These are phyloP conservation scores for Numenius arquata DNA, from an alignment of 2,113 vertebrate species.

Conservation along the genomic window DNA sequence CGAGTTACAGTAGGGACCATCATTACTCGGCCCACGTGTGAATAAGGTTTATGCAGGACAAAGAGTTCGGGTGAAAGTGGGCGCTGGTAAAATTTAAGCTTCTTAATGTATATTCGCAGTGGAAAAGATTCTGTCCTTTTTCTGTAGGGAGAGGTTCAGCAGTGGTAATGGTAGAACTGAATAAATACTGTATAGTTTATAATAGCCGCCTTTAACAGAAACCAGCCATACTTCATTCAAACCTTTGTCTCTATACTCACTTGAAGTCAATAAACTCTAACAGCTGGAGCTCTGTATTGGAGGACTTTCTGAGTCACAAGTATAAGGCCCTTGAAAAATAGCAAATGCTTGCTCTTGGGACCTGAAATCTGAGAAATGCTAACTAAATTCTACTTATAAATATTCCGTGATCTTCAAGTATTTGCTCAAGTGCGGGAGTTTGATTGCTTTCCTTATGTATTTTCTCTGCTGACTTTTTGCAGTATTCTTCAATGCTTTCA, in stretches of 20 bases:
- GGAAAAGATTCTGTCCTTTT: neutral
- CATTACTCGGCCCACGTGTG: neutral
- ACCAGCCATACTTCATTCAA: neutral
- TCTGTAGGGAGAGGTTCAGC: neutral
- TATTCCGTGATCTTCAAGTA: slow-evolving; percentile 3
- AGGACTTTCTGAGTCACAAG: neutral
- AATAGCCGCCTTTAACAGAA: slow-evolving; percentile 3
- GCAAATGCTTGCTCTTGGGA: neutral
- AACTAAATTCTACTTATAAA: slow-evolving; percentile 5
- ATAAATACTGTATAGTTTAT: neutral
- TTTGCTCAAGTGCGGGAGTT: neutral
- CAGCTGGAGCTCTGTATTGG: neutral
- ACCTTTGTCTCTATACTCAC: neutral
- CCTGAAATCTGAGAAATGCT: neutral
- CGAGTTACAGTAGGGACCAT: neutral
- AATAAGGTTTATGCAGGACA: neutral
- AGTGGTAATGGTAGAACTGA: neutral
- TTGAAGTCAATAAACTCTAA: slow-evolving; percentile 31
- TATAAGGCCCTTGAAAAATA: neutral
- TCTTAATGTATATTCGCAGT: neutral
- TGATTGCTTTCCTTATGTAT: neutral
- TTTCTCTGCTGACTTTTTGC: neutral
- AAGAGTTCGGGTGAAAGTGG: neutral
- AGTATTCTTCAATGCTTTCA: neutral
- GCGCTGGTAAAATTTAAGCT: neutral